phyloP scores from a whole-genome alignment of 2,797 vertebrate species.

The Octomys mimax region DNA sequence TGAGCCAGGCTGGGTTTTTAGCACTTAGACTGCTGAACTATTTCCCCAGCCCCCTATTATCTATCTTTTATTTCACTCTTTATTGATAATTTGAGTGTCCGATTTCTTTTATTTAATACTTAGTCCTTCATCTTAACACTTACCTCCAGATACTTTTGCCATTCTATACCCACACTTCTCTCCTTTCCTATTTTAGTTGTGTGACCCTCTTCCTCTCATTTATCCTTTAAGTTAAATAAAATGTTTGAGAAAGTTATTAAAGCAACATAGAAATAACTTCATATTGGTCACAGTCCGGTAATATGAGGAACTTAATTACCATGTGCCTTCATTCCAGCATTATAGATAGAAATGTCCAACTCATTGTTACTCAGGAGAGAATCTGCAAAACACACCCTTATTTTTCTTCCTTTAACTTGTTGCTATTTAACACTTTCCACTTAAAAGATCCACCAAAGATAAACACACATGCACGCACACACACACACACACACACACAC shows the following conservation, averaged over 20 bases:
- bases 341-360: not conserved
- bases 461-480: not conserved
- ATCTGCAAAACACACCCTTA: no score
- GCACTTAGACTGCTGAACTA: no score
- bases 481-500: not conserved
- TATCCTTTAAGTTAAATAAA: not conserved
- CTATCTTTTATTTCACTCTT: not conserved
- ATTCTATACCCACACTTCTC: not conserved
- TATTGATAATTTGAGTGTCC: not conserved
- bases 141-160: not conserved
- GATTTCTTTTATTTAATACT: not conserved
- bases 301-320: not conserved
- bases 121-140: not conserved
- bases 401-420: not conserved
- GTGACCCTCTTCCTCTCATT: not conserved
- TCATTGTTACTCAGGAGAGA: accelerated
- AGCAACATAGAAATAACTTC: not conserved
- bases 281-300: no score
- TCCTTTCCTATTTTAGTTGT: not conserved
- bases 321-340: not conserved
- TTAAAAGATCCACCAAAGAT: no score
- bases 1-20: not conserved
- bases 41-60: no score
- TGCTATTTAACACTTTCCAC: not conserved
- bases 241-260: not conserved